A percentile compares a stretch with the other conserved stretches of the same genome.
phyloP scores from a whole-genome alignment of 2,113 vertebrate species.

The Ornithorhynchus anatinus region DNA sequence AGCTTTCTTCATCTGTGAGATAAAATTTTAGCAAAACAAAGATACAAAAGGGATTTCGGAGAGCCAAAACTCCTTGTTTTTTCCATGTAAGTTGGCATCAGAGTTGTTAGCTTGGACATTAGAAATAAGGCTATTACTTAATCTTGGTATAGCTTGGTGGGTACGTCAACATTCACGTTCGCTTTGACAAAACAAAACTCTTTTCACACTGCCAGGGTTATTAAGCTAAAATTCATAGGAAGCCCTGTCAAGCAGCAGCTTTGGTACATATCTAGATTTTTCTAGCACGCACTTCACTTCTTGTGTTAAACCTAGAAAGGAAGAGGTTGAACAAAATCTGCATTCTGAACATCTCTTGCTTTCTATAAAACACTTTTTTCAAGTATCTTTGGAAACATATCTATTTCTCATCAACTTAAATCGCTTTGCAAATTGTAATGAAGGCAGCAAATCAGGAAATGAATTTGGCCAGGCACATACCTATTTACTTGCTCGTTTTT shows the following conservation, averaged over 20 bases:
- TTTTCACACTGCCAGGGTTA: constrained; percentile 21
- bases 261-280: constrained; percentile 18
- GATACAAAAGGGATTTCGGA: not conserved
- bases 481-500: constrained; percentile 76
- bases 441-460: constrained; percentile 1
- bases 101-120: constrained; percentile 1
- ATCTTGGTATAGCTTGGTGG: constrained; percentile 7
- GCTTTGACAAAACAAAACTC: constrained; percentile 4
- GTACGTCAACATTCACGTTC: constrained; percentile 15
- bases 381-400: not conserved
- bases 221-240: not conserved
- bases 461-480: constrained; percentile 48
- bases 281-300: constrained; percentile 16
- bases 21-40: not conserved
- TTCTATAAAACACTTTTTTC: not conserved
- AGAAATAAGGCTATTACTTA: constrained; percentile 1
- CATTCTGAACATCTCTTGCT: not conserved
- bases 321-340: constrained; percentile 21
- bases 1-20: not conserved
- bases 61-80: not conserved
- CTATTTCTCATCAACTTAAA: not conserved
- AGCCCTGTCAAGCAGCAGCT: constrained; percentile 22
- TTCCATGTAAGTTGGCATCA: constrained; percentile 18
- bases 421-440: not conserved
- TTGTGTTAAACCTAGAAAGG: constrained; percentile 39